phyloP scores from a whole-genome alignment of 2,888 invertebrate species.

The Philereme transversata region DNA sequence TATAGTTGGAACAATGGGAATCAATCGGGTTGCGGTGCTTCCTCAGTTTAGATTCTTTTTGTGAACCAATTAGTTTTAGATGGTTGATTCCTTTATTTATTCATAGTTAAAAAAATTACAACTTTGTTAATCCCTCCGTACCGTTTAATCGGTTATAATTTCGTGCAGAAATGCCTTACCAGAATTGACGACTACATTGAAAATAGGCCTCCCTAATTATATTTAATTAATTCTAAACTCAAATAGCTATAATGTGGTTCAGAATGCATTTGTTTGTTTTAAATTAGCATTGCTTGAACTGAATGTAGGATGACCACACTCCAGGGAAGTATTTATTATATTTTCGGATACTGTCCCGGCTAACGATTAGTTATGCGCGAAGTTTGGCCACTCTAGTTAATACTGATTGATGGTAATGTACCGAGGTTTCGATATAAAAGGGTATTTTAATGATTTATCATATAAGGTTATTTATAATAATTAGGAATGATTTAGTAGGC shows the following conservation, averaged over 20 bases:
- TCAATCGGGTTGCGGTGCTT: conserved; percentile 53
- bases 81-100: too few relatives aligned
- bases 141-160: too few relatives aligned
- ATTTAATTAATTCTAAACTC: conserved; percentile 10
- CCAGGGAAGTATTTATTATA: conserved; percentile 47
- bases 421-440: conserved; percentile 24
- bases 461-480: conserved; percentile 25
- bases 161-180: too few relatives aligned
- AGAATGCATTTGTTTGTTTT: conserved; percentile 20
- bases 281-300: conserved; percentile 5
- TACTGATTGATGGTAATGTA: conserved; percentile 50
- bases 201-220: too few relatives aligned
- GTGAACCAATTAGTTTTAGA: conserved; percentile 24
- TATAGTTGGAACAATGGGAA: conserved; percentile 60
- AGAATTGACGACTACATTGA: too few relatives aligned
- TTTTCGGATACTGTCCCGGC: conserved; percentile 42
- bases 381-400: conserved; percentile 46
- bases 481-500: conserved; percentile 17
- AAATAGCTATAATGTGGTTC: conserved; percentile 9
- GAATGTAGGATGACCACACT: conserved; percentile 28
- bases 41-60: conserved; percentile 46
- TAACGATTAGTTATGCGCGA: conserved; percentile 55
- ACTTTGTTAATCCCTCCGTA: too few relatives aligned
- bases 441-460: conserved; percentile 29
- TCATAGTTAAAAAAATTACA: too few relatives aligned